phyloP scores from a whole-genome alignment of 2,888 invertebrate species.

The Drosophila gaucha region DNA sequence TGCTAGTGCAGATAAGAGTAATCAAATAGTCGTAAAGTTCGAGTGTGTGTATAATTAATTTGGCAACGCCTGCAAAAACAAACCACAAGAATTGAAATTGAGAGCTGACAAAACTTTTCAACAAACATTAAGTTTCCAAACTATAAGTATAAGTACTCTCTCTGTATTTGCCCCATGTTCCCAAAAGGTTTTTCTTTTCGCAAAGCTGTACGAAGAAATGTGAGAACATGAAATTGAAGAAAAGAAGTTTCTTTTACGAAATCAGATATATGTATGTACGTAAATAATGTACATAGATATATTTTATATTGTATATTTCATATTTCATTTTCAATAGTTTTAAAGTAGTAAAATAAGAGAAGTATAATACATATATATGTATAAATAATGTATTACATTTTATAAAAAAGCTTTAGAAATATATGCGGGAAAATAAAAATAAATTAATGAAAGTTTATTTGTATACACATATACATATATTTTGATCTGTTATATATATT shows the following conservation, averaged over 20 bases:
- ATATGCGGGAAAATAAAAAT: too few relatives aligned
- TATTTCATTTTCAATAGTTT: too few relatives aligned
- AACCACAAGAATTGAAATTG: constrained; percentile 48
- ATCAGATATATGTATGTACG: too few relatives aligned
- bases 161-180: constrained; percentile 2
- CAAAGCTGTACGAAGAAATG: neutral
- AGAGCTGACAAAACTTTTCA: constrained; percentile 49
- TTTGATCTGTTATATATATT: too few relatives aligned
- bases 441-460: too few relatives aligned
- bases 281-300: neutral
- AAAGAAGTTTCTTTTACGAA: neutral
- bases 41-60: constrained; percentile 70
- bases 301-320: neutral
- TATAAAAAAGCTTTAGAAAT: too few relatives aligned
- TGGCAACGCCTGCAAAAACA: constrained; percentile 52
- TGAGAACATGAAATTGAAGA: neutral
- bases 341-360: too few relatives aligned
- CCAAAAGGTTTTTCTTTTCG: constrained; percentile 9
- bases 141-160: constrained; percentile 18
- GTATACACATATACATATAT: too few relatives aligned
- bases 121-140: constrained; percentile 36
- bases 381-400: too few relatives aligned
- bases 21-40: constrained; percentile 63
- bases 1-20: constrained; percentile 37
- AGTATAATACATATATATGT: too few relatives aligned